These are phyloP conservation scores for Aldrovandia affinis DNA, from an alignment of 2,797 vertebrate species.

Conservation along the genomic window DNA sequence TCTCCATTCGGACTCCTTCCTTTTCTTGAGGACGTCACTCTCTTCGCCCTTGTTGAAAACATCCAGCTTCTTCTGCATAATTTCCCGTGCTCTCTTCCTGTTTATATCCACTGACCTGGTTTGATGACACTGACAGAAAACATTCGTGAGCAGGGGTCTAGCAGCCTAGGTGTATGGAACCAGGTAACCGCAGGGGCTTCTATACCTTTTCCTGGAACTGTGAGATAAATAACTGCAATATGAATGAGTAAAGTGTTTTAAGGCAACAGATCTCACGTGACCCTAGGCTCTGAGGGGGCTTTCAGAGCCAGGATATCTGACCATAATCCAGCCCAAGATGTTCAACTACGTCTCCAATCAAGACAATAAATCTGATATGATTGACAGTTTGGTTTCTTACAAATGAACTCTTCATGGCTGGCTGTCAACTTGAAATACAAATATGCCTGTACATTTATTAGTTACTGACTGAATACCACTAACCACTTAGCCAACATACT, in stretches of 20 bases:
- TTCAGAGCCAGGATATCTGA: not conserved
- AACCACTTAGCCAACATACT: not conserved
- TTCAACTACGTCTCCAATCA: not conserved
- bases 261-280: not conserved
- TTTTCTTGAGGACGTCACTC: constrained; percentile 77
- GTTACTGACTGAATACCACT: not conserved
- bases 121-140: constrained; percentile 86
- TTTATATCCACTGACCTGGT: constrained; percentile 90
- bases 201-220: not conserved
- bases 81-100: constrained; percentile 84
- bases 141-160: not conserved
- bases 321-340: not conserved
- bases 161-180: not conserved
- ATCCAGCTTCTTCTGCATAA: constrained; percentile 88
- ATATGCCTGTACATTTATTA: not conserved
- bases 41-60: constrained; percentile 83
- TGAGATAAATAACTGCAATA: not conserved
- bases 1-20: constrained; percentile 72
- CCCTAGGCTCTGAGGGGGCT: not conserved
- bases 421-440: not conserved
- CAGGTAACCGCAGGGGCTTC: not conserved
- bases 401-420: not conserved
- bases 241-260: not conserved
- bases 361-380: too few relatives aligned
- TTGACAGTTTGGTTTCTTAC: not conserved